phyloP scores from a whole-genome alignment of 1,140 invertebrate genomes.

The Leptinotarsa texana region DNA sequence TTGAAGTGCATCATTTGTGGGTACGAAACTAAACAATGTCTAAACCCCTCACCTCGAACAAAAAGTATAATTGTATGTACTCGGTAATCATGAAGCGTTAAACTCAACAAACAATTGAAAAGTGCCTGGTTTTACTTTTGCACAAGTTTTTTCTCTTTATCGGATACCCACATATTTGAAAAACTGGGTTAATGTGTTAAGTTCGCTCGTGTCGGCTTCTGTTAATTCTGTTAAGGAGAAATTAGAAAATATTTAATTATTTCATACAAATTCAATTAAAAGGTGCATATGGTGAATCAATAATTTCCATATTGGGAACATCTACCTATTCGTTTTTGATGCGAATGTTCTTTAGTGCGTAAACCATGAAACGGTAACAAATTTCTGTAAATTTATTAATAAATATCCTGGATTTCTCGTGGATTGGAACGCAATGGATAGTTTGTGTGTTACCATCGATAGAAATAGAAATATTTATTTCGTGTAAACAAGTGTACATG shows the following conservation, averaged over 20 bases:
- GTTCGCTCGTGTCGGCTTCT: conserved; percentile 2
- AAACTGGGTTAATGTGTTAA: not conserved
- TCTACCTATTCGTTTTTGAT: not conserved
- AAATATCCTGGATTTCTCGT: not conserved
- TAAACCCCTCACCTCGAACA: not conserved
- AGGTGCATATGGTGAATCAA: conserved; percentile 5
- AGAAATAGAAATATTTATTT: no score
- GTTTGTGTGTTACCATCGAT: not conserved
- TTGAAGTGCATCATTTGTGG: not conserved
- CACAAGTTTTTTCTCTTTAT: conserved; percentile 1
- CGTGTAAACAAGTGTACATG: no score
- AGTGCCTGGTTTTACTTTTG: not conserved
- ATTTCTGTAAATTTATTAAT: not conserved
- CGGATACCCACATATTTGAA: conserved; percentile 2
- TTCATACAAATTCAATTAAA: not conserved
- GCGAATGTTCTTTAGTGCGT: not conserved
- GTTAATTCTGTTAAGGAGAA: not conserved
- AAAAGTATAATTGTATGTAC: conserved; percentile 1
- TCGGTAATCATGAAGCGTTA: not conserved
- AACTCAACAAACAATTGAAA: not conserved
- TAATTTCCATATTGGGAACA: not conserved
- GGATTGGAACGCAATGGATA: not conserved
- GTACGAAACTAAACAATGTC: not conserved
- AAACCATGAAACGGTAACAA: not conserved
- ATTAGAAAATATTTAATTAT: conserved; percentile 7